phyloP scores from a whole-genome alignment of 64 coral and sea anemone genomes.

The Exaiptasia diaphana region DNA sequence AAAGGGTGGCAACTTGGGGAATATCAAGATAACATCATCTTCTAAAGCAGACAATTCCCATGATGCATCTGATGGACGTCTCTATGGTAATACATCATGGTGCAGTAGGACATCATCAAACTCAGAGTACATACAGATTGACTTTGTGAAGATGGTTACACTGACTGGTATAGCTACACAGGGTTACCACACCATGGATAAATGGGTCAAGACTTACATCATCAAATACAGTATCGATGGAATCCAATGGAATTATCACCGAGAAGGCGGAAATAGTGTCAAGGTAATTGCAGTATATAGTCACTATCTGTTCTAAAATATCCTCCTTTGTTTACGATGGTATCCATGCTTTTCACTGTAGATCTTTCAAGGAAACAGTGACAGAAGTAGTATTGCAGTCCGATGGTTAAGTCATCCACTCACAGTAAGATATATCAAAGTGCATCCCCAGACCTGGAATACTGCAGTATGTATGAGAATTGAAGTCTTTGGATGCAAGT shows the following conservation, averaged over 20 bases:
- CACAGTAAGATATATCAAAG: not conserved
- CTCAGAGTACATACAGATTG: conserved; percentile 52
- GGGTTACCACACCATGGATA: conserved; percentile 43
- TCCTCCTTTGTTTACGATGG: not conserved
- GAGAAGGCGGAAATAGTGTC: not conserved
- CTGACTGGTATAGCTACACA: conserved; percentile 60
- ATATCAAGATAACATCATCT: not conserved
- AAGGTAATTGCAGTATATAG: not conserved
- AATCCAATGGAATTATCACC: not conserved
- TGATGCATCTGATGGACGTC: not conserved
- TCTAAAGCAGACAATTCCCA: not conserved
- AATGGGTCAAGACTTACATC: conserved; percentile 47
- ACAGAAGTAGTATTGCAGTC: not conserved
- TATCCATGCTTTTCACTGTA: not conserved
- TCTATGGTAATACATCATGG: conserved; percentile 18
- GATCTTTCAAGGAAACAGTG: not conserved
- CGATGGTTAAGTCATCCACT: not conserved
- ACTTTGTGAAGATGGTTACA: conserved; percentile 3
- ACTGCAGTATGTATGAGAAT: conserved; percentile 44
- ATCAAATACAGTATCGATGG: conserved; percentile 35
- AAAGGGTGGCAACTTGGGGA: not conserved
- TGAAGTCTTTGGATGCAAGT: conserved; percentile 42
- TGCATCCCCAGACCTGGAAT: conserved; percentile 43
- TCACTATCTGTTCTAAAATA: not conserved
- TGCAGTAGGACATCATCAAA: not conserved